Conservation (phyloP, 2,113 vertebrate species). For the Xerus inauris region DNA sequence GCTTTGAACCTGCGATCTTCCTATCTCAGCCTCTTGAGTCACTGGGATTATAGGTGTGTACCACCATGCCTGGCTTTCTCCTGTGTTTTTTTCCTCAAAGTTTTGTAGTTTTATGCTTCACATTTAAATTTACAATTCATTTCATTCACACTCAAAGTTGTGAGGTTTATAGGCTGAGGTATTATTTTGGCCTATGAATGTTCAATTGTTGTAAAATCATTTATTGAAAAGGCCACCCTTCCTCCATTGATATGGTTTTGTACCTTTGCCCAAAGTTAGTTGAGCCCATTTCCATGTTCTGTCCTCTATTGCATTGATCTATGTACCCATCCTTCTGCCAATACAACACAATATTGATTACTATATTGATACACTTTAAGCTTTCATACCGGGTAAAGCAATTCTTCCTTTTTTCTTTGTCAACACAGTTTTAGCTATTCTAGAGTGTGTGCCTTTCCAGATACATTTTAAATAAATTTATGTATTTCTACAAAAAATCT, state of each 20-base stretch:
- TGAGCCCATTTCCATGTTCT: neutral
- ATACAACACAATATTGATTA: neutral
- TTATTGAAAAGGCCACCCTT: neutral
- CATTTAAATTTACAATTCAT: neutral
- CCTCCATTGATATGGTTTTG: neutral
- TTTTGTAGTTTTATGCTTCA: neutral
- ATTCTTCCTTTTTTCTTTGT: neutral
- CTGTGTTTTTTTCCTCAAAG: neutral
- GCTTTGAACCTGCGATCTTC: too few species aligned
- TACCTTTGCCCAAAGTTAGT: neutral
- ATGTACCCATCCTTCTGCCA: too few species aligned
- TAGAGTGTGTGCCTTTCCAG: neutral
- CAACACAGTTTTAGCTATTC: neutral
- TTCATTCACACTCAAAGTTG: neutral
- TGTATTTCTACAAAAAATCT: neutral
- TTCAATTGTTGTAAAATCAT: neutral
- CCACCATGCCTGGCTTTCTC: neutral
- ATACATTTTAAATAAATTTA: neutral
- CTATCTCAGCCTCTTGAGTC: too few species aligned
- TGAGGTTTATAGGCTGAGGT: neutral
- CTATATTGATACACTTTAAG: neutral
- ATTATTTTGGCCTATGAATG: neutral
- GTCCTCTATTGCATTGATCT: too few species aligned
- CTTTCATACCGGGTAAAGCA: neutral
- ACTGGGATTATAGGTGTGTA: too few species aligned